Conservation (phyloP, 1,140 invertebrate genomes). For the Cydia amplana region DNA sequence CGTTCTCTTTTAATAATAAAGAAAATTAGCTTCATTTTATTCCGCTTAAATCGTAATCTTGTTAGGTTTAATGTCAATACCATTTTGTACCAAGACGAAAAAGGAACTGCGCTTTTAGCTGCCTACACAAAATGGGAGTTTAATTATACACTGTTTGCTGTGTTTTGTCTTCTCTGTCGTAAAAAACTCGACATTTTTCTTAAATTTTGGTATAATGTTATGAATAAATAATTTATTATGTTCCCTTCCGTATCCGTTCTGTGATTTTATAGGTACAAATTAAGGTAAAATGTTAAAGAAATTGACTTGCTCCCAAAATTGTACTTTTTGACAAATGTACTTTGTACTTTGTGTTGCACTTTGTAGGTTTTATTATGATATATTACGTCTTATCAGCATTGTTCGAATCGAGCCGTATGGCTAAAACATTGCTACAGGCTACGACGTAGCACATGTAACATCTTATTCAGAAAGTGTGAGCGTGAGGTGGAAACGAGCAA, state of each 20-base stretch:
- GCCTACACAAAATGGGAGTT: conserved; percentile 2
- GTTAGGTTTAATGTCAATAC: conserved; percentile 14
- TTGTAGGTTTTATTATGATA: background rate
- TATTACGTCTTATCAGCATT: no score
- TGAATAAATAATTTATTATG: conserved; percentile 9
- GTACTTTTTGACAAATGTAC: background rate
- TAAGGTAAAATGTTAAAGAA: background rate
- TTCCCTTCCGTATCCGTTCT: background rate
- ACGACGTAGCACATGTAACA: no score
- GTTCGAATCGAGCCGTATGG: no score
- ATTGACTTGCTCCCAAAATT: background rate
- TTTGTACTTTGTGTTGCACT: background rate
- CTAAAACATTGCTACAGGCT: no score
- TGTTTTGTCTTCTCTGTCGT: background rate
- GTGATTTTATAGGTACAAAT: background rate
- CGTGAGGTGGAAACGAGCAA: no score
- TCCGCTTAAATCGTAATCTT: conserved; percentile 19
- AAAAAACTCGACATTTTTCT: background rate
- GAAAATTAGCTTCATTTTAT: conserved; percentile 18
- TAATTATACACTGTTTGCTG: background rate
- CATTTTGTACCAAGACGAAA: background rate
- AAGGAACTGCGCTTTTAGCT: background rate
- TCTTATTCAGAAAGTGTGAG: no score
- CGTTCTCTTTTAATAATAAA: conserved; percentile 26
- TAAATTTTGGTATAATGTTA: background rate